Conservation (phyloP, 2,797 vertebrate genomes). For the Gastrophryne carolinensis region DNA sequence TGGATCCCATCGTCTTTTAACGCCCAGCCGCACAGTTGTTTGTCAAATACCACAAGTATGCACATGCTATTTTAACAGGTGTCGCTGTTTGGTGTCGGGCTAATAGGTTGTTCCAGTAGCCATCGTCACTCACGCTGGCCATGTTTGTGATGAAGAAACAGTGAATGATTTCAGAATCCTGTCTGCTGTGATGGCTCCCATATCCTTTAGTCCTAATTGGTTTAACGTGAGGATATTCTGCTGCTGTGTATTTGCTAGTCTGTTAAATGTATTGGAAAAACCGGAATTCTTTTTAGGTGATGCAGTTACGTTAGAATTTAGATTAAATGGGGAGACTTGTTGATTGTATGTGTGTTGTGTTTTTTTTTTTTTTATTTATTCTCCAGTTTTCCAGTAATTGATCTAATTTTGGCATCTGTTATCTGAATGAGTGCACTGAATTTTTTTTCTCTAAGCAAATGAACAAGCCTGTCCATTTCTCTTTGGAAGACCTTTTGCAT, state of each 20-base stretch:
- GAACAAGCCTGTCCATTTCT: background rate
- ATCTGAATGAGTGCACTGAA: too few relatives aligned
- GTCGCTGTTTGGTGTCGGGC: background rate
- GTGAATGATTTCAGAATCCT: background rate
- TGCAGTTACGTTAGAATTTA: too few relatives aligned
- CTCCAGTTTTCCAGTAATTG: too few relatives aligned
- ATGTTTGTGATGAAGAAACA: background rate
- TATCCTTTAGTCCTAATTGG: background rate
- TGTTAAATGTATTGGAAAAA: too few relatives aligned
- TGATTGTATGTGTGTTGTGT: too few relatives aligned
- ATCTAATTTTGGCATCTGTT: too few relatives aligned
- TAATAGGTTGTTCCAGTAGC: background rate
- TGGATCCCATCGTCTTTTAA: conserved; percentile 17
- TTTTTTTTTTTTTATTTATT: too few relatives aligned
- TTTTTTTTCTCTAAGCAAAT: background rate
- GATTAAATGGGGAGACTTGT: too few relatives aligned
- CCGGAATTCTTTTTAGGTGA: too few relatives aligned
- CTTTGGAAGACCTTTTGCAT: background rate
- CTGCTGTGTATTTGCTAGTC: too few relatives aligned
- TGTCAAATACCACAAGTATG: conserved; percentile 31
- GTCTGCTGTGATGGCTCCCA: background rate
- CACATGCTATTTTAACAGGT: conserved; percentile 30
- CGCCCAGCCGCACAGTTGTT: background rate
- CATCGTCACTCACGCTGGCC: background rate
- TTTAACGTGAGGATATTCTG: too few relatives aligned